These are phyloP conservation scores for Glossosoma conforme DNA, from an alignment of 1,140 invertebrate species.

Conservation along the genomic window DNA sequence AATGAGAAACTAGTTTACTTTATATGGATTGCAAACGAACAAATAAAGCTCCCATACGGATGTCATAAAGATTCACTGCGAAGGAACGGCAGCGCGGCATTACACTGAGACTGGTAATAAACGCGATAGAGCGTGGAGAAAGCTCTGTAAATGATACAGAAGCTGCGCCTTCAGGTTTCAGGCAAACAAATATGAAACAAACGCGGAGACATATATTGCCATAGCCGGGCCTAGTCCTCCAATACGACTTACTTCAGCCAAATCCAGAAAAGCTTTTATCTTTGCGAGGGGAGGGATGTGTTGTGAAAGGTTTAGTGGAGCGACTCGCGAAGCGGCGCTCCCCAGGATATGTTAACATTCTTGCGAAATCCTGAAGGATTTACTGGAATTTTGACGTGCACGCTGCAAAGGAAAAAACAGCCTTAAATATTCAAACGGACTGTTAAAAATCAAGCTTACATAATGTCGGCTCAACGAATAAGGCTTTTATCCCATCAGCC, in stretches of 20 bases:
- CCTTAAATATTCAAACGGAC: too few species aligned
- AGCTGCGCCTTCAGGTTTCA: too few species aligned
- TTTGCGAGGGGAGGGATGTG: constrained; percentile 4
- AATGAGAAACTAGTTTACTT: too few species aligned
- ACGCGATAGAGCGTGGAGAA: neutral
- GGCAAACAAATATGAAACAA: constrained; percentile 2
- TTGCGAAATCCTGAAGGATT: constrained; percentile 17
- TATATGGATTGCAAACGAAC: too few species aligned
- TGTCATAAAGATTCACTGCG: neutral
- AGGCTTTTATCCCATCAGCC: too few species aligned
- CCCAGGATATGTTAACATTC: constrained; percentile 13
- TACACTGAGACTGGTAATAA: neutral
- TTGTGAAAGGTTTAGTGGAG: constrained; percentile 6
- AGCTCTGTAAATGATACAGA: too few species aligned
- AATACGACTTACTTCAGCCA: constrained; percentile 5
- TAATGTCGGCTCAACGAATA: too few species aligned
- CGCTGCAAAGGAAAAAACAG: too few species aligned
- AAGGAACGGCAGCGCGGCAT: neutral
- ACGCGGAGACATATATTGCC: constrained; percentile 1
- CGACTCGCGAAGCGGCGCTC: constrained; percentile 1
- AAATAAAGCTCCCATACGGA: too few species aligned
- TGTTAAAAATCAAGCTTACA: too few species aligned
- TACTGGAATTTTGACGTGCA: constrained; percentile 3
- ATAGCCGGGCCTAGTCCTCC: constrained; percentile 3
- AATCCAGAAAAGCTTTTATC: constrained; percentile 11